Percentiles rank a stretch among this genome's conserved stretches.
Conservation (phyloP, 2,888 invertebrate genomes). For the Trissoscelio sp. region DNA sequence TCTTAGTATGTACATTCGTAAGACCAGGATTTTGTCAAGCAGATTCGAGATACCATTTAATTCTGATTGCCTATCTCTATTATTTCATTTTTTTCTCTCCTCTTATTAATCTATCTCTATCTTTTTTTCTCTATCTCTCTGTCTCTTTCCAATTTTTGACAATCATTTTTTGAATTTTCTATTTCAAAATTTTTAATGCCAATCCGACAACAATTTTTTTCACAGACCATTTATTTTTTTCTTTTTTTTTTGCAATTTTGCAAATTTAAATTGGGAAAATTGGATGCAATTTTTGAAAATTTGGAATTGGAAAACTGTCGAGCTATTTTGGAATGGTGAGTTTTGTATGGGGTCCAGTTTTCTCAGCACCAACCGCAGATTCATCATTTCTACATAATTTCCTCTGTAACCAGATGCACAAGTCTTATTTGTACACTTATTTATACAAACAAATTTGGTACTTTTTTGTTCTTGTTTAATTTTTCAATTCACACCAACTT, state of each 20-base stretch:
- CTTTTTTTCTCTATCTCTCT: no score
- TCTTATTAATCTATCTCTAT: constrained; percentile 53
- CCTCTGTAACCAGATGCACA: constrained; percentile 18
- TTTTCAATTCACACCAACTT: no score
- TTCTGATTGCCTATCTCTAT: constrained; percentile 60
- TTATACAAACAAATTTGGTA: constrained; percentile 20
- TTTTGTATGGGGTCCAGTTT: no score
- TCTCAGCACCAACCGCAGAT: neutral
- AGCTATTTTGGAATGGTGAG: no score
- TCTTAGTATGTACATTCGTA: constrained; percentile 70
- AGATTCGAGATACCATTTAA: constrained; percentile 71
- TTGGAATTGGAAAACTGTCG: no score
- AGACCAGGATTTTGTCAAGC: constrained; percentile 74
- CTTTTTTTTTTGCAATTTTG: neutral
- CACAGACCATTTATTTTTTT: constrained; percentile 3
- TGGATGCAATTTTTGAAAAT: no score
- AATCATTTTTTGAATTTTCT: constrained; percentile 10
- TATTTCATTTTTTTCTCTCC: constrained; percentile 31
- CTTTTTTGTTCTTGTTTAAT: no score
- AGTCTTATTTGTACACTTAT: constrained; percentile 25
- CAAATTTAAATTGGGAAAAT: neutral
- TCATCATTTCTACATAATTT: constrained; percentile 5
- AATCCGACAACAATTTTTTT: neutral
- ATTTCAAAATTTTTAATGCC: constrained; percentile 13
- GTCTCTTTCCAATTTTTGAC: constrained; percentile 39